Conservation (phyloP, 1,140 invertebrate species). For the Pachypsylla venusta region DNA sequence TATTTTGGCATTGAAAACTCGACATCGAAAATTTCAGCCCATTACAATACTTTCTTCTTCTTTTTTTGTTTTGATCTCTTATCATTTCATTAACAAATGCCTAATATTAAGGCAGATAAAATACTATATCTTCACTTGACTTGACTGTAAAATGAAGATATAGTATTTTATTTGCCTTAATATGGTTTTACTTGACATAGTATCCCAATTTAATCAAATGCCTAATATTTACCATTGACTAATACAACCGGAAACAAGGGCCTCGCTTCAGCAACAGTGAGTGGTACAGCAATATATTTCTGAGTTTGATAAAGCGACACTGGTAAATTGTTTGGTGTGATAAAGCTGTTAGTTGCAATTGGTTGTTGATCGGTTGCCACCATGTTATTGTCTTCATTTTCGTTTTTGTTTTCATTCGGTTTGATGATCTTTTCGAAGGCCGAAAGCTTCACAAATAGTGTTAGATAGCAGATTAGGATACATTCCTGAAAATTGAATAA, state of each 20-base stretch:
- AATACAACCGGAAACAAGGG: not conserved
- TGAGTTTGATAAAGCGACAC: slow-evolving; percentile 2
- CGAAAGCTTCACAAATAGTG: not conserved
- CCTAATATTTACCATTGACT: slow-evolving; percentile 1
- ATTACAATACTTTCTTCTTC: too few relatives aligned
- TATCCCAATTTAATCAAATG: too few relatives aligned
- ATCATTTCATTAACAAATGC: too few relatives aligned
- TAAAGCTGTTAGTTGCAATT: not conserved
- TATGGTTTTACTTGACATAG: too few relatives aligned
- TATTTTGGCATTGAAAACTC: too few relatives aligned
- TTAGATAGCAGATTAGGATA: not conserved
- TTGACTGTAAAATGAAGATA: too few relatives aligned
- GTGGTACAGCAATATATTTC: not conserved
- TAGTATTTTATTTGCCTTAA: too few relatives aligned
- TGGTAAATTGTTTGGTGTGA: not conserved
- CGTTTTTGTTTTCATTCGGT: not conserved
- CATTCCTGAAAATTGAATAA: slow-evolving; percentile 2
- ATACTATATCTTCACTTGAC: too few relatives aligned
- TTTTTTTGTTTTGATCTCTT: too few relatives aligned
- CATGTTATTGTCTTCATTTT: not conserved
- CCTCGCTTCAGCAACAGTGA: slow-evolving; percentile 7
- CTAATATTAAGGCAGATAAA: too few relatives aligned
- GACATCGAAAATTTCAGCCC: too few relatives aligned
- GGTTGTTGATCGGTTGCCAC: not conserved
- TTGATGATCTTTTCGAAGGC: slow-evolving; percentile 1